These are phyloP conservation scores for Sebastes fasciatus DNA, from an alignment of 2,113 vertebrate genomes.

Conservation along the genomic window DNA sequence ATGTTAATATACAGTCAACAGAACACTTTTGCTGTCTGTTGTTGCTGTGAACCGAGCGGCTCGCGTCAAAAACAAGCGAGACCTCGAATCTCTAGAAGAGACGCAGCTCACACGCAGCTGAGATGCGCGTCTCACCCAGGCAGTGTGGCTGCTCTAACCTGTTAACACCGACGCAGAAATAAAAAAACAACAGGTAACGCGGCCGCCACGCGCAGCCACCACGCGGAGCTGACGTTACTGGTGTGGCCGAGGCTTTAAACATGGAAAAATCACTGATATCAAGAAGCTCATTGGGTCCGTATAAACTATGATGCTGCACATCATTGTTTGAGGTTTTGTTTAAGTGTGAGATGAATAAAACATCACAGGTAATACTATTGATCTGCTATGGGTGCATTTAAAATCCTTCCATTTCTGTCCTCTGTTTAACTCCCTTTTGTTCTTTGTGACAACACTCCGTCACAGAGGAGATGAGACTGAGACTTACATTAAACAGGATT, in stretches of 20 bases:
- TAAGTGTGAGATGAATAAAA: constrained; percentile 12
- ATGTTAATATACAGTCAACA: too few relatives aligned
- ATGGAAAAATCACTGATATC: not conserved
- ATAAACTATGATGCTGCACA: not conserved
- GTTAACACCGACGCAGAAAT: too few relatives aligned
- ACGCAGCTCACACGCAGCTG: too few relatives aligned
- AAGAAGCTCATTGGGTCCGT: not conserved
- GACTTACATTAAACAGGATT: constrained; percentile 65
- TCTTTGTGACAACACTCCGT: constrained; percentile 22
- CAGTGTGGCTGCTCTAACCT: too few relatives aligned
- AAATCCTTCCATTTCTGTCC: not conserved
- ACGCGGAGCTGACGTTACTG: too few relatives aligned
- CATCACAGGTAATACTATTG: constrained; percentile 16
- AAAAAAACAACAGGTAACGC: too few relatives aligned
- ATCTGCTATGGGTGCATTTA: not conserved
- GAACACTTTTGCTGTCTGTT: too few relatives aligned
- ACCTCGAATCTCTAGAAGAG: too few relatives aligned
- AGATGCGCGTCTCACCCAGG: too few relatives aligned
- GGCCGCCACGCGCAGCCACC: too few relatives aligned
- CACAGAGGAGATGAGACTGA: constrained; percentile 39
- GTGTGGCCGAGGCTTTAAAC: not conserved
- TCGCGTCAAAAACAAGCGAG: too few relatives aligned
- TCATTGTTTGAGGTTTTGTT: not conserved
- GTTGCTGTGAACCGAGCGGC: too few relatives aligned
- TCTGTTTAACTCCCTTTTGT: constrained; percentile 30